These are phyloP conservation scores for Pocillopora meandrina DNA, from an alignment of 92 coral and sea anemone species.

Conservation along the genomic window DNA sequence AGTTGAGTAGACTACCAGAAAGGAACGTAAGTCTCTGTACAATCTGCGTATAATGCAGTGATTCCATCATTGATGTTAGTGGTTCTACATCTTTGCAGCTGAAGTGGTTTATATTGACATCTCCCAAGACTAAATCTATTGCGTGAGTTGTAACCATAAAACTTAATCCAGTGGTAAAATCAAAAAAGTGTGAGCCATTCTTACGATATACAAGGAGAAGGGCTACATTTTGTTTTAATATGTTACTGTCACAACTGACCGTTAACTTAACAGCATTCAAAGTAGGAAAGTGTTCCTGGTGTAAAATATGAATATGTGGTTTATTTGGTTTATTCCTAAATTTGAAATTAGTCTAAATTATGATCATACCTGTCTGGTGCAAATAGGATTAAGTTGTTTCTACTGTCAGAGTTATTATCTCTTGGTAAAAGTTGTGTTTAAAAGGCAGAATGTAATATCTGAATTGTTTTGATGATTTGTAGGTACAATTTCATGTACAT, in stretches of 20 bases:
- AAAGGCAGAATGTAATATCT: constrained; percentile 27
- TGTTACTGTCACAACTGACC: background rate
- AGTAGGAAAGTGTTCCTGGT: background rate
- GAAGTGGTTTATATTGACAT: constrained; percentile 1
- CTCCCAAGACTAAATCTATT: constrained; percentile 21
- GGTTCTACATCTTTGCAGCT: background rate
- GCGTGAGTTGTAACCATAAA: background rate
- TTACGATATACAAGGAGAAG: too few species aligned
- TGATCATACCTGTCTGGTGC: background rate
- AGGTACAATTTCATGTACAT: constrained; percentile 25
- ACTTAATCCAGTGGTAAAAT: background rate
- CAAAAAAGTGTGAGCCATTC: too few species aligned
- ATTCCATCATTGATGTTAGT: constrained; percentile 14
- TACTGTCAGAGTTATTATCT: background rate
- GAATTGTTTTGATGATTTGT: constrained; percentile 26
- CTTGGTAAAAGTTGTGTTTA: constrained; percentile 7
- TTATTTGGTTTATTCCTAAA: background rate
- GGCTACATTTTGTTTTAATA: background rate
- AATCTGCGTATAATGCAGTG: background rate
- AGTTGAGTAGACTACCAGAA: constrained; percentile 61
- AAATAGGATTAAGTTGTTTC: background rate
- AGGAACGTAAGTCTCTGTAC: constrained; percentile 48
- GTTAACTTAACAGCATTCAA: background rate
- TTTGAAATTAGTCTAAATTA: background rate
- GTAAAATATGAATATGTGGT: background rate